Conservation (phyloP, 2,888 invertebrate species). For the Euphydryas editha region DNA sequence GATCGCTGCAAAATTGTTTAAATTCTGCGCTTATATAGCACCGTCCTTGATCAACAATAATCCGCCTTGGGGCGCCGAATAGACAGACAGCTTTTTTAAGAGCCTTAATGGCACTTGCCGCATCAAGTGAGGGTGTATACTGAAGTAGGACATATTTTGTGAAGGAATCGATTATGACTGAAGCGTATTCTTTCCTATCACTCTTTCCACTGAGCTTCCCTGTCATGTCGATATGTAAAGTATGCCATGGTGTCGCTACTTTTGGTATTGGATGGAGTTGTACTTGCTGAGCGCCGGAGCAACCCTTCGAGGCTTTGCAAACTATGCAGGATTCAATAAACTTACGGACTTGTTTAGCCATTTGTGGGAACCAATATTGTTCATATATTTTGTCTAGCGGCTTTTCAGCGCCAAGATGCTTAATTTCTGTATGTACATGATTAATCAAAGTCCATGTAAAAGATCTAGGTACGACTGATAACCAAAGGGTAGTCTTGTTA, state of each 20-base stretch:
- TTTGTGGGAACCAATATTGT: slow-evolving; percentile 43
- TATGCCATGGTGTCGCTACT: slow-evolving; percentile 44
- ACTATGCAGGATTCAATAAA: slow-evolving; percentile 40
- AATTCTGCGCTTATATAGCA: slow-evolving; percentile 20
- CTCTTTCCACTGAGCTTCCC: slow-evolving; percentile 5
- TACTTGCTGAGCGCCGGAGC: slow-evolving; percentile 40
- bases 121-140: background rate
- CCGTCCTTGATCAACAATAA: slow-evolving; percentile 38
- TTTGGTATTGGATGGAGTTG: slow-evolving; percentile 44
- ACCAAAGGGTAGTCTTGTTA: no score
- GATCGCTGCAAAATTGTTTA: slow-evolving; percentile 26
- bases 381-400: slow-evolving; percentile 47
- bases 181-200: no score
- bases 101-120: slow-evolving; percentile 9
- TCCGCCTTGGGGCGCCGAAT: slow-evolving; percentile 23
- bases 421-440: slow-evolving; percentile 44
- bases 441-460: no score
- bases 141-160: no score
- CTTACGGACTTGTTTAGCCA: slow-evolving; percentile 41
- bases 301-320: slow-evolving; percentile 45
- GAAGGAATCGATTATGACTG: no score
- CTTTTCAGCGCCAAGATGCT: slow-evolving; percentile 46
- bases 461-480: no score
- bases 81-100: slow-evolving; percentile 17
- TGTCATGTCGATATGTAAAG: slow-evolving; percentile 32